Base-by-base conservation (phyloP, 2,797 vertebrate genomes). In the Alcedo atthis region DNA sequence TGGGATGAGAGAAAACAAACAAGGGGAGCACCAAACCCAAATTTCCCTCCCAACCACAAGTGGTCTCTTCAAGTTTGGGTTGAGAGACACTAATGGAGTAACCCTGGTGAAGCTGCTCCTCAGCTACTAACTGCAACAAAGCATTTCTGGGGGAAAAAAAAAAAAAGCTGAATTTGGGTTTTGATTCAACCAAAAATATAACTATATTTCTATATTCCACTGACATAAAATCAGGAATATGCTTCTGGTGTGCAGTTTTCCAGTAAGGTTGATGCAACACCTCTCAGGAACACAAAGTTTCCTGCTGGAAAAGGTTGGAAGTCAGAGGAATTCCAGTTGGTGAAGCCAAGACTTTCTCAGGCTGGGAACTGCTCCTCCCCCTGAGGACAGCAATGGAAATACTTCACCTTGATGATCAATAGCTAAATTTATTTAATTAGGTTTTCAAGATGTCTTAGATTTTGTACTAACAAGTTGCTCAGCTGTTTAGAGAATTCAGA, bases 401-500 rank as follows among this genome's bases (percentile, higher is more conserved):
- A 33, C 20, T 81, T 92, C 57, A 74, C 51, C 28, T 87, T 62
- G n/a, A 51, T 68, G 64, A 85, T 54, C 87, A 89, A 82, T 83
- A 32, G 21, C 51, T 48, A 40, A 87, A 48, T 0, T 0, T 89
- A 48, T 0, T 0, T 89, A 67, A 62, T 45, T 78, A 6, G 73
- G 73, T 96, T 95, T 93, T 79, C 67, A 86, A 81, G 55, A 35
- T 54, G 37, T 54, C 45, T 70, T 63, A 69, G 53, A 30, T 77
- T 83, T 84, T 69, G 37, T 84, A 84, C 24, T 89, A 90, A 91
- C 74, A 92, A 75, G n/a, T 33, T 89, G n/a, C 86, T 78, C 61
- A 73, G 26, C 48, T 79, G 51, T 84, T 88, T 73, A 92, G 70
- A 55, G 59, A 93, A 83, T 45, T 87, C 26, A 84, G 59, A 68